Percentiles rank a stretch among this genome's conserved stretches.
Conservation (phyloP, 2,113 vertebrate species). For the Corythornis cristatus region DNA sequence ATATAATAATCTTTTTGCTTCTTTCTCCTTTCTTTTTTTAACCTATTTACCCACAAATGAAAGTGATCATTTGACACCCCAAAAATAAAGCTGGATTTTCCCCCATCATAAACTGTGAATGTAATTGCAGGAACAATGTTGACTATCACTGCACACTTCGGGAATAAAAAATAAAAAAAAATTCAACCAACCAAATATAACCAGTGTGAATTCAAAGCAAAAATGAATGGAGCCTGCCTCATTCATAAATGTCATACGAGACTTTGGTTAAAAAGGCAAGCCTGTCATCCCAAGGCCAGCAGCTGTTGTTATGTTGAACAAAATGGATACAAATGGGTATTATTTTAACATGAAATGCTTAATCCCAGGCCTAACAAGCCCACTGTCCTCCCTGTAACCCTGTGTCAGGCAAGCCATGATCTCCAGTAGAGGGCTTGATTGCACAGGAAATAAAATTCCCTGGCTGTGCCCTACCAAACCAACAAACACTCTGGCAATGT, state of each 20-base stretch:
- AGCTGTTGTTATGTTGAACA: slow-evolving; percentile 89
- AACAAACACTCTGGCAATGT: slow-evolving; percentile 87
- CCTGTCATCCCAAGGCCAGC: slow-evolving; percentile 77
- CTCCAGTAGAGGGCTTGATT: slow-evolving; percentile 89
- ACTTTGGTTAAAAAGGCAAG: slow-evolving; percentile 78
- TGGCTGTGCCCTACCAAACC: slow-evolving; percentile 67
- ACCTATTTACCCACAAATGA: not conserved
- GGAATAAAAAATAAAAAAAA: not conserved
- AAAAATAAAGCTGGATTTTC: slow-evolving; percentile 56
- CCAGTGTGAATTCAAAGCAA: slow-evolving; percentile 72
- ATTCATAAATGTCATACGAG: slow-evolving; percentile 85
- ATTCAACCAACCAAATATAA: slow-evolving; percentile 62
- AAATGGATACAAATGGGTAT: slow-evolving; percentile 92
- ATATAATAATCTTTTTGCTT: not conserved
- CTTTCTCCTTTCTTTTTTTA: not conserved
- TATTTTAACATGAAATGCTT: slow-evolving; percentile 90
- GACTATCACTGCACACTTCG: slow-evolving; percentile 48
- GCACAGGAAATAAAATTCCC: slow-evolving; percentile 83
- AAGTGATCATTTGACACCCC: slow-evolving; percentile 7
- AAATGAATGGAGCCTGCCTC: slow-evolving; percentile 76
- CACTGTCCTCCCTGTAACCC: slow-evolving; percentile 86
- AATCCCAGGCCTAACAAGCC: slow-evolving; percentile 87
- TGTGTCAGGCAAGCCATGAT: slow-evolving; percentile 85
- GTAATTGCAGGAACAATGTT: slow-evolving; percentile 66
- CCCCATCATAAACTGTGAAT: slow-evolving; percentile 12